phyloP scores from a whole-genome alignment of 2,888 invertebrate genomes.

The Zaprionus bogoriensis region DNA sequence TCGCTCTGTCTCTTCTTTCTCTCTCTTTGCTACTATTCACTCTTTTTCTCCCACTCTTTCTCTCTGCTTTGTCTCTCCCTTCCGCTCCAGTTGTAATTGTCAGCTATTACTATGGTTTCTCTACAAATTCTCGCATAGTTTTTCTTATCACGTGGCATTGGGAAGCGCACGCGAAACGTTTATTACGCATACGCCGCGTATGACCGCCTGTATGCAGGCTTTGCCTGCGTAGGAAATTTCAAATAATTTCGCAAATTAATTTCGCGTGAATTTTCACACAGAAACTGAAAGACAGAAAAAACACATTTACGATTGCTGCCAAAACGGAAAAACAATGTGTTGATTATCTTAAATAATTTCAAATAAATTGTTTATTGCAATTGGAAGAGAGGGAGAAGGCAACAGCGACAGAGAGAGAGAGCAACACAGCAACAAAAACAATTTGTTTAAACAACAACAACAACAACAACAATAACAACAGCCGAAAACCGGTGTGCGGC shows the following conservation, averaged over 20 bases:
- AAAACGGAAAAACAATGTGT: not conserved
- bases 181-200: constrained; percentile 48
- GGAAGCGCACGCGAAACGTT: constrained; percentile 1
- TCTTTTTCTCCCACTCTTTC: too few species aligned
- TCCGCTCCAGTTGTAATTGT: constrained; percentile 11
- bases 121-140: not conserved
- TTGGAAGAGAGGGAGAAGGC: constrained; percentile 1
- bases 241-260: constrained; percentile 3
- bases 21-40: too few species aligned
- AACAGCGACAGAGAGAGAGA: not conserved
- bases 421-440: constrained; percentile 14
- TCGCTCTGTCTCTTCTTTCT: too few species aligned
- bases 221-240: too few species aligned
- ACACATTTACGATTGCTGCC: not conserved
- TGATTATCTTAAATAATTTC: not conserved
- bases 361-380: constrained; percentile 18
- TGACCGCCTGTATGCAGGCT: too few species aligned
- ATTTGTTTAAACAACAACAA: constrained; percentile 21
- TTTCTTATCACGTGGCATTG: constrained; percentile 59
- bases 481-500: not conserved
- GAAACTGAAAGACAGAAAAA: not conserved
- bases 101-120: constrained; percentile 18
- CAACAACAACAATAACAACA: constrained; percentile 37
- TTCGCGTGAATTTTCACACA: not conserved
- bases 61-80: not conserved